A percentile compares a stretch with the other conserved stretches of the same genome.
Evolutionary conservation across 1,140 invertebrate species (phyloP).

Genomic region (Habropoda laboriosa): DNA sequence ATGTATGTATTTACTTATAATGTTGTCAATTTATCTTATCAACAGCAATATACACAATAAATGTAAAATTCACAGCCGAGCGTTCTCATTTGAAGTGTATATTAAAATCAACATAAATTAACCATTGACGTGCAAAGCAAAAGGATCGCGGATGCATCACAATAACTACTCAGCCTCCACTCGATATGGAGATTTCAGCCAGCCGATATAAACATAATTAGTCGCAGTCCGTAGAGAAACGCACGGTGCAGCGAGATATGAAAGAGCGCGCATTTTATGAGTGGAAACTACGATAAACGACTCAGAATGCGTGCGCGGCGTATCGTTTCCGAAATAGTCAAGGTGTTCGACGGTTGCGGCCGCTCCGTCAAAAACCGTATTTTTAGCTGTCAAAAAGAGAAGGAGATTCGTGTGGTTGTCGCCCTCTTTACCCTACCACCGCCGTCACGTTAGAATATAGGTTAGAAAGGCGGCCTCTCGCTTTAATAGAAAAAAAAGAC

Average conservation of each 20-base stretch:
- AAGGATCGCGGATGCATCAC: background rate
- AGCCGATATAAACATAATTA: slow-evolving; percentile 8
- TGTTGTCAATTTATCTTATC: background rate
- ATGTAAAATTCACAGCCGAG: background rate
- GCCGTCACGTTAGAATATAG: slow-evolving; percentile 51
- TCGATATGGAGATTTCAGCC: background rate
- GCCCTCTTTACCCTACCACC: slow-evolving; percentile 20
- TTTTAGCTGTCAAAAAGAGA: slow-evolving; percentile 70
- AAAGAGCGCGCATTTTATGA: background rate
- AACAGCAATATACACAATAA: background rate
- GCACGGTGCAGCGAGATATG: background rate
- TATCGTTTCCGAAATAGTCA: slow-evolving; percentile 52
- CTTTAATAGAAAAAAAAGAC: slow-evolving; percentile 29
- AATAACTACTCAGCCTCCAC: background rate
- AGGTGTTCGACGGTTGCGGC: slow-evolving; percentile 15
- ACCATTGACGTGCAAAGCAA: background rate
- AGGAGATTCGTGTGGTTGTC: background rate
- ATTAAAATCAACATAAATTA: slow-evolving; percentile 9
- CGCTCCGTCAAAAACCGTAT: slow-evolving; percentile 62
- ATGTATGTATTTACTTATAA: background rate
- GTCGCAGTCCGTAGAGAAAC: background rate
- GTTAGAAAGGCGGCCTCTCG: slow-evolving; percentile 54
- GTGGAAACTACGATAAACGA: slow-evolving; percentile 6
- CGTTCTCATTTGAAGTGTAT: background rate
- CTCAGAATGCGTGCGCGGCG: background rate